Conservation (phyloP, 2,888 invertebrate genomes). For the Chaetoderma sp. region DNA sequence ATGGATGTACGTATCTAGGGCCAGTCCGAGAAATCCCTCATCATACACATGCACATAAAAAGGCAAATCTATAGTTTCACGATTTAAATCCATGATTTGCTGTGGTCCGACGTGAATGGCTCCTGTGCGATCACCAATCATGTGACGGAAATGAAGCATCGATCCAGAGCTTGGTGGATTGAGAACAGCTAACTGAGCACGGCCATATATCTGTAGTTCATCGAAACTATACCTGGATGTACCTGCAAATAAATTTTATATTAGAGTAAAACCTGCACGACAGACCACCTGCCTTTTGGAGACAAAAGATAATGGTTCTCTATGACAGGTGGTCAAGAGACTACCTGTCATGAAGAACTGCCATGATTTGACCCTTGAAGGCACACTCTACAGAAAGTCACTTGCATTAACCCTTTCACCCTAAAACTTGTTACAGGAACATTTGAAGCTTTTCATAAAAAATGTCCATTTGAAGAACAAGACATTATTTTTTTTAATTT, state of each 20-base stretch:
- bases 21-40: conserved; percentile 48
- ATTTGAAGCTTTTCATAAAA: too few relatives aligned
- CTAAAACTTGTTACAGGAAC: too few relatives aligned
- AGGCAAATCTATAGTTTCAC: conserved; percentile 49
- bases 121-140: conserved; percentile 56
- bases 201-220: conserved; percentile 55
- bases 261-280: neutral
- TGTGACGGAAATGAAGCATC: conserved; percentile 45
- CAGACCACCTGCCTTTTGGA: too few relatives aligned
- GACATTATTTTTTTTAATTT: too few relatives aligned
- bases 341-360: too few relatives aligned
- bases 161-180: conserved; percentile 38
- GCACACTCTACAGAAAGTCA: too few relatives aligned
- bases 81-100: conserved; percentile 46
- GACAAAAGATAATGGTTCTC: too few relatives aligned
- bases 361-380: too few relatives aligned
- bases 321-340: too few relatives aligned
- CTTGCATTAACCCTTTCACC: too few relatives aligned
- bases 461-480: too few relatives aligned
- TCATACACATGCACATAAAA: conserved; percentile 54
- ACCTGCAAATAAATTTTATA: conserved; percentile 28
- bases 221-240: conserved; percentile 43
- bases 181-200: conserved; percentile 50
- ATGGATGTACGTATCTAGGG: conserved; percentile 49
- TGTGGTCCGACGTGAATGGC: conserved; percentile 47